A percentile compares a stretch with the other conserved stretches of the same genome.
Conservation (phyloP, 2,797 vertebrate genomes). For the Mus caroli region DNA sequence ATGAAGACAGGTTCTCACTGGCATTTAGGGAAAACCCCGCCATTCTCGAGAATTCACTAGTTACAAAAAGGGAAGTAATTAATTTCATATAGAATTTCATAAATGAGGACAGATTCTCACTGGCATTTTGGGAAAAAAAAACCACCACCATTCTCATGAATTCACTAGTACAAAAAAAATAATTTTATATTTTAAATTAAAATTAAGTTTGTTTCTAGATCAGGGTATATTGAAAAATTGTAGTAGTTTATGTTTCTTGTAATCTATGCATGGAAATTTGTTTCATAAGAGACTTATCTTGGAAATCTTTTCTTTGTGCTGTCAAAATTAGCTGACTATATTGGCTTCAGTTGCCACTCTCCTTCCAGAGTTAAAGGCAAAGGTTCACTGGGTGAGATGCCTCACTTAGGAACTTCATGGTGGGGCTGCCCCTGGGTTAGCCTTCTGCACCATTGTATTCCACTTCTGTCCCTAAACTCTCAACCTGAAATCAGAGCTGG, state of each 20-base stretch:
- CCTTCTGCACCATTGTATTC: not conserved
- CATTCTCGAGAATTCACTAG: constrained; percentile 33
- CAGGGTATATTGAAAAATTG: constrained; percentile 1
- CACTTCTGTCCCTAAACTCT: constrained; percentile 59
- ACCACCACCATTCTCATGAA: not conserved
- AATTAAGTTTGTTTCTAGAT: constrained; percentile 32
- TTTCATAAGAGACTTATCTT: constrained; percentile 14
- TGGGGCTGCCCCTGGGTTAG: constrained; percentile 40
- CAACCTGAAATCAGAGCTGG: constrained; percentile 76
- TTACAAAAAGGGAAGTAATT: not conserved
- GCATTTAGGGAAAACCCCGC: not conserved
- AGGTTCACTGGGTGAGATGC: rapidly evolving
- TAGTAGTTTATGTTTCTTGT: not conserved
- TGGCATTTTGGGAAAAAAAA: not conserved
- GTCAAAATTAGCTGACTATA: not conserved
- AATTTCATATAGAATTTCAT: constrained; percentile 35
- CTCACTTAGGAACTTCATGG: not conserved
- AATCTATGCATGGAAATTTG: not conserved
- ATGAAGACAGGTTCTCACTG: not conserved
- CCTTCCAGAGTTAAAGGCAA: not conserved
- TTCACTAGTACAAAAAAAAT: constrained; percentile 35
- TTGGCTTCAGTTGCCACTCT: not conserved
- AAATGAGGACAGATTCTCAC: not conserved
- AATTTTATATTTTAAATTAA: constrained; percentile 50
- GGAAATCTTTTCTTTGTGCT: not conserved